These are phyloP conservation scores for Colletes latitarsis DNA, from an alignment of 1,140 invertebrate genomes.

Conservation along the genomic window DNA sequence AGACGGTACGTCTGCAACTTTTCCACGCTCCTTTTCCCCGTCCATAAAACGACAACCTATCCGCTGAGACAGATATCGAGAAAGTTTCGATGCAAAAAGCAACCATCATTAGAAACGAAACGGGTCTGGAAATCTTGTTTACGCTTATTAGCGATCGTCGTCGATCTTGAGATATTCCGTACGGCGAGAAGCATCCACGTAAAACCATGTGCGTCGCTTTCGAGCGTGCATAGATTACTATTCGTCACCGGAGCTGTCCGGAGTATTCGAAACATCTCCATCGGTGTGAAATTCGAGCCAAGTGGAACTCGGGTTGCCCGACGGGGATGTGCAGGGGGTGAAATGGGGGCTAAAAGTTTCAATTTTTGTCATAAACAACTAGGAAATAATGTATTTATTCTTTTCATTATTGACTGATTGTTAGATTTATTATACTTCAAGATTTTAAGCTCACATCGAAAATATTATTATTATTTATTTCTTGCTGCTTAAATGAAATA, in stretches of 20 bases:
- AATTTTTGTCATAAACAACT: no score
- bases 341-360: no score
- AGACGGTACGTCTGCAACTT: slow-evolving; percentile 15
- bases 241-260: slow-evolving; percentile 5
- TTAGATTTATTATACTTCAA: no score
- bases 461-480: no score
- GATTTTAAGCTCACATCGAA: no score
- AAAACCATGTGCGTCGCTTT: not conserved
- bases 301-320: not conserved
- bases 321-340: not conserved
- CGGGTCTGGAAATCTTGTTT: not conserved
- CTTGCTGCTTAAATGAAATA: no score
- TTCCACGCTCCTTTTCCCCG: not conserved
- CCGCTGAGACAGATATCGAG: not conserved
- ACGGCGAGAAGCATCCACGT: not conserved
- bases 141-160: not conserved
- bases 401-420: no score
- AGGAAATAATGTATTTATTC: no score
- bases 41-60: not conserved
- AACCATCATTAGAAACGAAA: not conserved
- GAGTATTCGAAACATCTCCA: slow-evolving; percentile 1
- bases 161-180: not conserved
- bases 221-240: not conserved
- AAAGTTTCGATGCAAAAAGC: not conserved
- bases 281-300: not conserved